These are phyloP conservation scores for Dendrocopos noguchii DNA, from an alignment of 2,113 vertebrate genomes.

Conservation along the genomic window DNA sequence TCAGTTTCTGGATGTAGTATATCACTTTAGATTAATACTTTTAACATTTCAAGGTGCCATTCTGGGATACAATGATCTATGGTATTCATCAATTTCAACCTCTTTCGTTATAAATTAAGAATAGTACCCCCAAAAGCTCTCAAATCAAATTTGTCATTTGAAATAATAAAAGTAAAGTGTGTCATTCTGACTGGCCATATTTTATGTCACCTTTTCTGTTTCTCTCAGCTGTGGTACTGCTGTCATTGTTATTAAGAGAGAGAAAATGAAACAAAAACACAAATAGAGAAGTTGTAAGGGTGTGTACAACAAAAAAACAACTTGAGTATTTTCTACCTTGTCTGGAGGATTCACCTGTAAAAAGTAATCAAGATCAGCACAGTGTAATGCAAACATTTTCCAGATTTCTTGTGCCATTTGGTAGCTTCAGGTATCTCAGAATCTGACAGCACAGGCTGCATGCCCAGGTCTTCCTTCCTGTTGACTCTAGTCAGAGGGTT, in stretches of 20 bases:
- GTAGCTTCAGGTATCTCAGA: not conserved
- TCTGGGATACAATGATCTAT: conserved; percentile 69
- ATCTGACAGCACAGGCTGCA: not conserved
- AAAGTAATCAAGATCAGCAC: not conserved
- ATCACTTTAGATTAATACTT: conserved; percentile 73
- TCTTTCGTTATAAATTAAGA: conserved; percentile 69
- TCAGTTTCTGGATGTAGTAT: conserved; percentile 56
- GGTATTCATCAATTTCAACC: conserved; percentile 69
- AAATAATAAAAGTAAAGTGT: conserved; percentile 57
- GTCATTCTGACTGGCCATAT: conserved; percentile 53
- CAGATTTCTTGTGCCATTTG: not conserved
- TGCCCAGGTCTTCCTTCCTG: not conserved
- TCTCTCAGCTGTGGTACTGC: not conserved
- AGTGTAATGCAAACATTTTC: not conserved
- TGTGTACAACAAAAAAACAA: not conserved
- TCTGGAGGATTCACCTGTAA: not conserved
- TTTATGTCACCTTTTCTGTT: conserved; percentile 24
- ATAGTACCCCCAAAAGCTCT: conserved; percentile 43
- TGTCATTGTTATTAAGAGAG: not conserved
- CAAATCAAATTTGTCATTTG: conserved; percentile 51
- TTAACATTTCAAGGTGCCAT: conserved; percentile 74
- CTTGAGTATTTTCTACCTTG: not conserved
- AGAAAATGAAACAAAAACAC: not conserved
- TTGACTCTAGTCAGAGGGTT: not conserved
- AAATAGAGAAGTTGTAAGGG: not conserved